Evolutionary conservation across 2,888 invertebrate species (phyloP), one percentile per base, ranked within the genome.

Genomic region (Ennomos quercinarius): DNA sequence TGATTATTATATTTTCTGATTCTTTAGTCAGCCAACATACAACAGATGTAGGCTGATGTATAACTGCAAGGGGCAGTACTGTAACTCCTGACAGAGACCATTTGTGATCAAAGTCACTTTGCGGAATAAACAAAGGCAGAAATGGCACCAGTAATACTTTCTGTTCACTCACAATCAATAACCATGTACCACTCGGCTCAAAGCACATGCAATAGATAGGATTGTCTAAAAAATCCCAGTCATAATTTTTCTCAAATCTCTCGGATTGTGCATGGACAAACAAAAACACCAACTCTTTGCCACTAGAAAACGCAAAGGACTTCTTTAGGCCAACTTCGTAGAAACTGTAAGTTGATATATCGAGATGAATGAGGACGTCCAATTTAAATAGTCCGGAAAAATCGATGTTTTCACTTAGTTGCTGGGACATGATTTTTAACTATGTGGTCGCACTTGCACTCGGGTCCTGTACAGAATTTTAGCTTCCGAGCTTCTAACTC

Each of bases 161-260:
- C 64, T 87, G 87, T 78, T 93, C 93, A 84, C 94, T 94, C 59
- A 94, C 87, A 66, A 95, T 93, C 27, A 96, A 86, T 34, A 96
- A 88, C 96, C 96, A 96, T 42, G 95, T 95, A 54, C 97, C 97
- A 60, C 95, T 94, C 1, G 97, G 96, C 87, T 97, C 97, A 85
- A 98, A 97, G 82, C 97, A 97, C 81, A 97, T 91, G 77, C 95
- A 95, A 78, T 95, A 93, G 58, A 96, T 93, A 39, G 87, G 90
- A 81, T 91, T 91, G 65, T 91, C 90, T 34, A 86, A 59, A 64
- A 90, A 91, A 76, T 92, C 91, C 93, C 93, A 93, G 66, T 91
- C 89, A 67, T 86, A 89, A 67, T 80, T 85, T 64, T 81, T 86
- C 61, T 89, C 87, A 68, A 80, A 83, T 49, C 89, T 80, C 56